Base-by-base conservation (phyloP, 2,888 invertebrate genomes). In the Eupithecia abbreviata region DNA sequence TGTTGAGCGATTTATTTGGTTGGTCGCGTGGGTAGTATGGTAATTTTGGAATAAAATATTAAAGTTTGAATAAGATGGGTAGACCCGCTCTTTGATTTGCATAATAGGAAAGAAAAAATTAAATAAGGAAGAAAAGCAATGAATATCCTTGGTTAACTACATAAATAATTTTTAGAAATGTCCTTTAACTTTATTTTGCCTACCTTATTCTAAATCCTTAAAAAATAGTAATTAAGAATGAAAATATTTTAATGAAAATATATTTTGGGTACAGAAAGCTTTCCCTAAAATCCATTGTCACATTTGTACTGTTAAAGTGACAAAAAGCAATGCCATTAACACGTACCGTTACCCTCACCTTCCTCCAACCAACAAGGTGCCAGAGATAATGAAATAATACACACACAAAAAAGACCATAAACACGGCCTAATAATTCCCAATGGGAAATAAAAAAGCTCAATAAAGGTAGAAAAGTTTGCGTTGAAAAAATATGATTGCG, bases 301-400 rank as follows among this genome's bases (percentile, higher is more conserved):
- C 13, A 69, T 13, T 55, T 47, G 30, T 62, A 49, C 65, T 71
- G 74, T 71, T 74, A 71, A 72, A 65, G 74, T 77, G 72, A 74
- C 72, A 72, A 77, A 47, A 78, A 73, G 15, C 55, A 70, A 76
- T 55, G 72, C 65, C 76, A 79, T 76, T 76, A 79, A 76, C 77
- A 80, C 79, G 73, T 70, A 66, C 68, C 67, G 69, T 42, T 77
- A 77, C 73, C 77, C 73, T 49, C 55, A 67, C 71, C 41, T 18
- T 78, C 77, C 81, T 81, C 77, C 79, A 80, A 75, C 80, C 88
- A 91, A 92, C 92, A 93, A 93, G 91, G 93, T 93, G 93, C 90
- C 90, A 90, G 91, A 90, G 88, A 92, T 92, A 93, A 93, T 92
- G 87, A 92, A 93, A 92, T 89, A 91, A 91, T 89, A 85, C 83